Evolutionary conservation across 2,797 vertebrate species (phyloP), one percentile per base, ranked within the genome.

Genomic region (Melanotaenia pygmaea): DNA sequence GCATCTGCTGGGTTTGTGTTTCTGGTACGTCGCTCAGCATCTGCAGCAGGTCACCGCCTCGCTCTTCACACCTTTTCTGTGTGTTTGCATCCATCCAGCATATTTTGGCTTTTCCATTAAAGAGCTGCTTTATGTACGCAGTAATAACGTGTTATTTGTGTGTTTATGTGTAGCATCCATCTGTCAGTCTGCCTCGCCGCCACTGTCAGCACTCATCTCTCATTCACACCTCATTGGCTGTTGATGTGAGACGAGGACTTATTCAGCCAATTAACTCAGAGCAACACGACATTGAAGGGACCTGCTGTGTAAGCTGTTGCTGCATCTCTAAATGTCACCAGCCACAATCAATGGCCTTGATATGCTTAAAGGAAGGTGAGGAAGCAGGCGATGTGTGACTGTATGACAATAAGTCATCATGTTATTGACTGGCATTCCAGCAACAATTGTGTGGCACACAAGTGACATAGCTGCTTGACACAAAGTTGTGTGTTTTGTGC

Each of bases 261-360:
- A 61, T 88, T 84, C 80, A 77, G 76, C 81, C 86, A 89, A 77
- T 88, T 83, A 85, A 74, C 66, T 81, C 1, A 3, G 59, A 72
- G 81, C 20, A 3, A 64, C 64, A 59, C 53, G 8, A 57, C 67
- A 16, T 72, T 7, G 45, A 24, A 32, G 56, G 60, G 61, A 74
- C 22, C 70, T 22, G 56, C 72, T 72, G 72, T 66, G 77, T 72
- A 24, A 79, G 72, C 77, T 64, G 74, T 6, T 53, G 65, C 13
- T 24, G 6, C 1, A 56, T 65, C 64, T 85, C 69, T 20, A 62
- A 81, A 80, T 84, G 81, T 80, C 83, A 84, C 74, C 2, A 1
- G 54, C 59, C 67, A 45, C 35, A 22, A 67, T 75, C 65, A 24
- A 72, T 38, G 67, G 67, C 43, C 38, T 68, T 4, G 6, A 47